These are phyloP conservation scores for Silurus aristotelis DNA, from an alignment of 2,797 vertebrate species.

Conservation along the genomic window DNA sequence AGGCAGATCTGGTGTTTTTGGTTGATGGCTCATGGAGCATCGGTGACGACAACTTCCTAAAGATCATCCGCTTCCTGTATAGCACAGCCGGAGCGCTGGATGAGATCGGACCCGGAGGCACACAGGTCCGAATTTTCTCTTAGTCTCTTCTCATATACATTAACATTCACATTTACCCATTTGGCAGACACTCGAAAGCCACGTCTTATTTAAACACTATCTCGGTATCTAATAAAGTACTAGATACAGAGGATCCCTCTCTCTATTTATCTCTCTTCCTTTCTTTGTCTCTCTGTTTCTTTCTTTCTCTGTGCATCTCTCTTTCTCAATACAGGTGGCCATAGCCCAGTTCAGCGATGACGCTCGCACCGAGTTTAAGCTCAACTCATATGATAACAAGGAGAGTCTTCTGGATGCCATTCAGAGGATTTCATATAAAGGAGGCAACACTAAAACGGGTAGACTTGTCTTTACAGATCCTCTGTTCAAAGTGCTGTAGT, in stretches of 20 bases:
- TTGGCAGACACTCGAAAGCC: neutral
- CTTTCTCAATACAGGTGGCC: conserved; percentile 78
- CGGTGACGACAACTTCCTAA: conserved; percentile 95
- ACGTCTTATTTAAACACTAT: neutral
- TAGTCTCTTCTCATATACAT: neutral
- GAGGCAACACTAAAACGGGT: conserved; percentile 98
- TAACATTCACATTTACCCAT: neutral
- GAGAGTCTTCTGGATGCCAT: conserved; percentile 90
- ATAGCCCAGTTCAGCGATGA: conserved; percentile 96
- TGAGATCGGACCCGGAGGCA: conserved; percentile 88
- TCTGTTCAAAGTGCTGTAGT: neutral
- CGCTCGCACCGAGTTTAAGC: conserved; percentile 90
- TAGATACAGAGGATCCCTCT: neutral
- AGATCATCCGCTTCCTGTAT: conserved; percentile 91
- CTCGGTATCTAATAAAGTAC: neutral
- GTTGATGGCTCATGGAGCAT: conserved; percentile 98
- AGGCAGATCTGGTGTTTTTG: conserved; percentile 92
- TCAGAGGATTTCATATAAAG: conserved; percentile 90
- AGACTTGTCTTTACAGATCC: conserved; percentile 8
- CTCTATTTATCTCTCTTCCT: neutral
- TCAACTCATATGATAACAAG: conserved; percentile 84
- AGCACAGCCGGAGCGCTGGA: conserved; percentile 89
- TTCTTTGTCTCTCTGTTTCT: neutral
- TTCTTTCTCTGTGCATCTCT: neutral
- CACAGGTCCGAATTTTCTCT: conserved; percentile 75